phyloP scores from a whole-genome alignment of 2,888 invertebrate species.

The Ganaspis brasiliensis region DNA sequence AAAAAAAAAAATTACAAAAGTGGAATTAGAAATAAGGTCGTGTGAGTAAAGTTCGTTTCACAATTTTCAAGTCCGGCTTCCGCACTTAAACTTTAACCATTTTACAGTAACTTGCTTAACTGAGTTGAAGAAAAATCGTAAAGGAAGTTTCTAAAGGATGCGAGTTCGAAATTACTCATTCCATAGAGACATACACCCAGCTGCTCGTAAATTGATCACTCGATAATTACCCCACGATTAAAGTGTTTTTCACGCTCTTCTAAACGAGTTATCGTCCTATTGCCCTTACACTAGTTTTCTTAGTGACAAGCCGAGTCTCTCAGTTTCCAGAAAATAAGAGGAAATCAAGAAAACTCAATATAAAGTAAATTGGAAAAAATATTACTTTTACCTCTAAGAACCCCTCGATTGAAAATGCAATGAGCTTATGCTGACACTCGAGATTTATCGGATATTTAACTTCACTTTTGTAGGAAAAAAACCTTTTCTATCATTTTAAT shows the following conservation, averaged over 20 bases:
- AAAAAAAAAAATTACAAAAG: neutral
- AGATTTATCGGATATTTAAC: constrained; percentile 27
- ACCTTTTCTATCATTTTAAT: neutral
- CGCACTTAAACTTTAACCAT: constrained; percentile 61
- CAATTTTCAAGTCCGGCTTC: constrained; percentile 57
- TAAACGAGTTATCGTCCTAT: constrained; percentile 45
- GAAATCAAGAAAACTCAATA: constrained; percentile 10
- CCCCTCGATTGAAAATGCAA: constrained; percentile 20
- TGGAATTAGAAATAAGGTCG: neutral
- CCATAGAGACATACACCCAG: constrained; percentile 36
- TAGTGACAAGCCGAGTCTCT: constrained; percentile 6
- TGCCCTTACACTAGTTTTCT: constrained; percentile 29
- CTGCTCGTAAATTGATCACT: constrained; percentile 51
- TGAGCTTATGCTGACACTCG: neutral
- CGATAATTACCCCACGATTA: constrained; percentile 57
- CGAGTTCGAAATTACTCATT: constrained; percentile 37
- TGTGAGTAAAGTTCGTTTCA: constrained; percentile 53
- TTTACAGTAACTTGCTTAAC: constrained; percentile 57
- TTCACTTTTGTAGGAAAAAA: neutral
- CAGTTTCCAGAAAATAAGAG: neutral
- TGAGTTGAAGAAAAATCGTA: constrained; percentile 57
- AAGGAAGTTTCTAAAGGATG: constrained; percentile 52
- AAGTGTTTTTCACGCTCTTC: constrained; percentile 46
- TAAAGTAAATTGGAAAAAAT: constrained; percentile 38
- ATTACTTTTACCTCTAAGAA: neutral